Conservation (phyloP, 2,797 vertebrate genomes). For the Calcarius lapponicus region DNA sequence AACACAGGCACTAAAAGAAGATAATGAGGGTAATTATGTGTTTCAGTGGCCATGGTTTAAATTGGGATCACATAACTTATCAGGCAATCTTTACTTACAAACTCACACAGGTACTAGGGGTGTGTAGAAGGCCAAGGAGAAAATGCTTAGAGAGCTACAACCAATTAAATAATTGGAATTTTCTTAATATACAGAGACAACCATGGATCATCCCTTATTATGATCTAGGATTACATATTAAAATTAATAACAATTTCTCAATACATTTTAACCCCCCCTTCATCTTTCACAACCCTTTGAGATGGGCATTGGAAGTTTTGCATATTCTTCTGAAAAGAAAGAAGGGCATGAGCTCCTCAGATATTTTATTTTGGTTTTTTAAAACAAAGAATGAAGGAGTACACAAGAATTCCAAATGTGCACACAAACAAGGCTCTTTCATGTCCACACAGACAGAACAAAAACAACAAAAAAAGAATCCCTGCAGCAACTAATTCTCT, state of each 20-base stretch:
- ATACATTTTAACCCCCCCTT: not conserved
- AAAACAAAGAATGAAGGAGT: not conserved
- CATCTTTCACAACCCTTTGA: not conserved
- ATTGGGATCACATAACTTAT: not conserved
- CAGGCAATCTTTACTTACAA: not conserved
- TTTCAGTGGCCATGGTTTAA: not conserved
- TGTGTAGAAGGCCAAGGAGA: not conserved
- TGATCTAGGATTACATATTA: not conserved
- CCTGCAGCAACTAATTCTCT: not conserved
- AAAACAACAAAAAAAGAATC: not conserved
- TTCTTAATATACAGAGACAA: not conserved
- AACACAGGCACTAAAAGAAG: not conserved
- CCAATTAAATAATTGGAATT: not conserved
- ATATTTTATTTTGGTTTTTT: not conserved
- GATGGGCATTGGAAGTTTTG: not conserved
- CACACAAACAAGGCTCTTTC: not conserved
- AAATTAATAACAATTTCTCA: not conserved
- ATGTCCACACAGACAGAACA: not conserved
- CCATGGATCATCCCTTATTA: not conserved
- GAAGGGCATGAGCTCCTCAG: not conserved
- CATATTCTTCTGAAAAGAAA: not conserved
- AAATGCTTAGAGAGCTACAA: not conserved
- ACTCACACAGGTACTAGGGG: not conserved
- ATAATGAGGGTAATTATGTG: not conserved
- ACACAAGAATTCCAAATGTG: not conserved